Evolutionary conservation across 2,888 invertebrate species (phyloP), one percentile per base, ranked within the genome.

Genomic region (Spilosoma lubricipeda): DNA sequence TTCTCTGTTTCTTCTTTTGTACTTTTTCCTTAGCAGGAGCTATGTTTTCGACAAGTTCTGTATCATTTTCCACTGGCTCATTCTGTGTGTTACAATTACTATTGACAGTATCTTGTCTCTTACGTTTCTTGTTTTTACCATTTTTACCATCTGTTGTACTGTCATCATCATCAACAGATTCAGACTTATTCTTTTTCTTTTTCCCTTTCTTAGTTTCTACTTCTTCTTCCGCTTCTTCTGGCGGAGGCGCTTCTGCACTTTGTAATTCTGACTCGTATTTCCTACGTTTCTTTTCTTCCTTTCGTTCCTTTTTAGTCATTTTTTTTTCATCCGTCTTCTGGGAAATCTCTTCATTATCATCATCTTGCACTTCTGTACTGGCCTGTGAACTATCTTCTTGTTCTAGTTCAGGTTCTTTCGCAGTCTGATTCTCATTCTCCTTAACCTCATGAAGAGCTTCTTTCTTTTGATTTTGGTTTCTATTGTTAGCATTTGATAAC

Each of bases 221-320:
- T 79, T 91, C 91, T 30, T 48, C 69, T 77, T 87, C 85, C 73
- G 86, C 89, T 48, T 91, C 92, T 72, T 88, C 90, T 52, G 85
- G 84, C 5, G 86, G 89, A 48, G 87, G 85, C 68, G 83, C 89
- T 72, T 85, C 91, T 72, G 93, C 95, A 87, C 93, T 94, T 74
- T 93, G 91, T 65, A 95, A 78, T 83, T 94, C 94, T 18, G 95
- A 94, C 87, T 95, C 94, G 89, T 96, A 95, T 82, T 95, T 95
- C 82, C 92, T 90, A 39, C 92, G 91, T 85, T 95, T 95, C 80
- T 95, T 94, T 85, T 94, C 94, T 86, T 95, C 94, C 86, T 95
- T 95, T 45, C 89, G 89, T 87, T 96, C 92, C 88, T 96, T 95
- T 79, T 95, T 95, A n/a, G 93, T 90, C 20, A 94, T 77, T 80